Percentiles rank a stretch among this genome's conserved stretches.
Evolutionary conservation across 2,888 invertebrate species (phyloP).

Genomic region (Stratiomys singularior): DNA sequence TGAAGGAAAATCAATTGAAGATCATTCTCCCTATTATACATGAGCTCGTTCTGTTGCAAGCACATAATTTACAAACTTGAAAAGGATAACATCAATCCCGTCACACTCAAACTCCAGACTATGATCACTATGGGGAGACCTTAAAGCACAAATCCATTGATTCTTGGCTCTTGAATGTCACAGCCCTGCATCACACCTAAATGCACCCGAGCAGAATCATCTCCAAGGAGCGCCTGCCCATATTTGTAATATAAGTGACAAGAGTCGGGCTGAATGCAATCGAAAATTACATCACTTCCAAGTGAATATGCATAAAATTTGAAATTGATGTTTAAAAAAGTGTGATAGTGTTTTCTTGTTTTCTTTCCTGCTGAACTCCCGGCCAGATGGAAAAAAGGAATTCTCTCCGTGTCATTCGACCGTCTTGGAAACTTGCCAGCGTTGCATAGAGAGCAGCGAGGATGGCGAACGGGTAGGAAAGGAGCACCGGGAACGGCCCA

Average conservation of each 20-base stretch:
- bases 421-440: slow-evolving; percentile 34
- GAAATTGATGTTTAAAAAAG: slow-evolving; percentile 48
- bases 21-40: too few relatives aligned
- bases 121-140: too few relatives aligned
- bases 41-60: too few relatives aligned
- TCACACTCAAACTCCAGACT: too few relatives aligned
- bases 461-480: neutral
- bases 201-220: too few relatives aligned
- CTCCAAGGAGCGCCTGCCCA: neutral
- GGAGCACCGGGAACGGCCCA: slow-evolving; percentile 5
- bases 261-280: slow-evolving; percentile 24
- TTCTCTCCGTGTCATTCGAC: slow-evolving; percentile 10
- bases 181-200: too few relatives aligned
- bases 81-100: too few relatives aligned
- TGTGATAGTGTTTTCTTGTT: slow-evolving; percentile 21
- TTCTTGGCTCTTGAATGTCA: too few relatives aligned
- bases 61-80: too few relatives aligned
- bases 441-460: too few relatives aligned
- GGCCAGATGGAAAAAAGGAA: neutral
- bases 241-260: neutral
- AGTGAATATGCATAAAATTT: slow-evolving; percentile 52
- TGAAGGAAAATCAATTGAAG: too few relatives aligned
- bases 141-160: too few relatives aligned
- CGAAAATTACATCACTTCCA: slow-evolving; percentile 50
- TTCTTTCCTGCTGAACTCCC: neutral